These are phyloP conservation scores for Myioborus miniatus DNA, from an alignment of 2,797 vertebrate species.

Conservation along the genomic window DNA sequence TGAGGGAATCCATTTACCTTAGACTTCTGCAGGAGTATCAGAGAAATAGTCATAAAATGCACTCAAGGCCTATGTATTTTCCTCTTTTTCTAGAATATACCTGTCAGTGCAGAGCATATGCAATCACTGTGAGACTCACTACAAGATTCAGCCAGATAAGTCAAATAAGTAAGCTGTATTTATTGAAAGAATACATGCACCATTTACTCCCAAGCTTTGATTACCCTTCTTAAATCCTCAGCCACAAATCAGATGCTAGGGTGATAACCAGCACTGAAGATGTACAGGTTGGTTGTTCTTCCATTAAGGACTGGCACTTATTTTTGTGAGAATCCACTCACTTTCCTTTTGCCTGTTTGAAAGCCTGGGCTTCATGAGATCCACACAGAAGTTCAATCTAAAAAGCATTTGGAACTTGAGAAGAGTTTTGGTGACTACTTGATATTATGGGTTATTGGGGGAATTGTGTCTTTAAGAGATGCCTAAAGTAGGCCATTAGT, in stretches of 20 bases:
- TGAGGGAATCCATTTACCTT: neutral
- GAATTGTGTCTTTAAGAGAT: neutral
- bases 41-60: neutral
- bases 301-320: neutral
- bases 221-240: neutral
- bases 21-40: neutral
- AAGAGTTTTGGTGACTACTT: neutral
- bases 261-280: neutral
- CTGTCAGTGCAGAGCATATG: neutral
- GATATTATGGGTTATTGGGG: neutral
- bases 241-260: neutral
- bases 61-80: neutral
- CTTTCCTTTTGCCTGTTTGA: neutral
- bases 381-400: neutral
- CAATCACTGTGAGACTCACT: neutral
- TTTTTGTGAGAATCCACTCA: neutral
- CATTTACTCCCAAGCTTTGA: neutral
- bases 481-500: neutral
- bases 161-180: neutral
- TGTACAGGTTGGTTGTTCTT: neutral
- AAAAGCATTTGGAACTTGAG: neutral
- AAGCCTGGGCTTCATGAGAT: neutral
- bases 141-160: neutral
- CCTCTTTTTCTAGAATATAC: neutral
- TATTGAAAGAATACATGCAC: neutral